Percentiles rank a stretch among this genome's conserved stretches.
Evolutionary conservation across 2,888 invertebrate species (phyloP).

Genomic region (Lycocerus yunnanus): DNA sequence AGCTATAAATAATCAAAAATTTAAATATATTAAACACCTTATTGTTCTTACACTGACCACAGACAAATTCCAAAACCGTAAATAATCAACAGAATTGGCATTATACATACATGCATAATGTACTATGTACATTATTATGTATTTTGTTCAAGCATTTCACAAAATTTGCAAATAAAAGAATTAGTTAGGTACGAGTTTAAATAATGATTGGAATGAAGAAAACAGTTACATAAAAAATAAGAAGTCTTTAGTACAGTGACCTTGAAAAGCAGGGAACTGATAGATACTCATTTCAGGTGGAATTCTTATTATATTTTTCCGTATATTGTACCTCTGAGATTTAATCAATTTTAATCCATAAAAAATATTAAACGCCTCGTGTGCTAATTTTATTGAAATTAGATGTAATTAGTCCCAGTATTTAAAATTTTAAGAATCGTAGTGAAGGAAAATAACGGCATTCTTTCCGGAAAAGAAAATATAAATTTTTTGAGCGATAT

Average conservation of each 20-base stretch:
- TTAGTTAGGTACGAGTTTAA: conserved; percentile 32
- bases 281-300: background rate
- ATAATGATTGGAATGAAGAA: conserved; percentile 40
- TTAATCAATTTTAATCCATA: background rate
- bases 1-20: background rate
- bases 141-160: background rate
- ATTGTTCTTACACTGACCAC: background rate
- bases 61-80: background rate
- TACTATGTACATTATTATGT: too few species aligned
- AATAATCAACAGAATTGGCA: background rate
- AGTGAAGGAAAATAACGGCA: background rate
- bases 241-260: conserved; percentile 40
- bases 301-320: background rate
- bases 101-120: background rate
- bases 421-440: background rate
- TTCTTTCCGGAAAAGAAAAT: background rate
- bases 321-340: background rate
- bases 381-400: background rate
- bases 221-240: conserved; percentile 39
- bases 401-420: background rate
- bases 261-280: conserved; percentile 33
- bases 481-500: background rate
- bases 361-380: background rate
- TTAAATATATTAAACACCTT: background rate
- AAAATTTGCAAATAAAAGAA: conserved; percentile 22